Conservation (phyloP, 2,113 vertebrate species). For the Vidua chalybeata region DNA sequence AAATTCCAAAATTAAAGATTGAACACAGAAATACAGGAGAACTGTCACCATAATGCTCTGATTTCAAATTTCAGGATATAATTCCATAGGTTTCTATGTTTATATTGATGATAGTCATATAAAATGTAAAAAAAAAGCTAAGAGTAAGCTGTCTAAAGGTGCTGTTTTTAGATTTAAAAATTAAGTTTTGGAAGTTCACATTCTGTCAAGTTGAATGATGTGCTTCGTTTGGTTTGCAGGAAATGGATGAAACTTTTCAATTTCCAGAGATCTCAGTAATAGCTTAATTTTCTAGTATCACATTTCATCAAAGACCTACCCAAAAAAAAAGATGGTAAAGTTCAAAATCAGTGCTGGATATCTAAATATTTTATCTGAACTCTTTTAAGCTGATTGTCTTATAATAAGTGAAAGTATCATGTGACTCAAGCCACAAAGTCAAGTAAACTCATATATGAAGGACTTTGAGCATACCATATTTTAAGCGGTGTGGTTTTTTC, state of each 20-base stretch:
- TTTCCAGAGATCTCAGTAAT: not conserved
- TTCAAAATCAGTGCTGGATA: not conserved
- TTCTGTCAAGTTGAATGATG: not conserved
- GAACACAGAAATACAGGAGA: not conserved
- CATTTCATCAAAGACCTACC: not conserved
- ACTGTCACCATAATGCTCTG: not conserved
- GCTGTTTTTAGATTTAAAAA: not conserved
- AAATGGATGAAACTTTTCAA: not conserved
- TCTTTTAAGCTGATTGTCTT: not conserved
- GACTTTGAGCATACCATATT: not conserved
- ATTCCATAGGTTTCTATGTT: not conserved
- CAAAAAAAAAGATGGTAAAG: not conserved
- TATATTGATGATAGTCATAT: not conserved
- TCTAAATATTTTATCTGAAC: not conserved
- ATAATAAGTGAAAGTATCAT: not conserved
- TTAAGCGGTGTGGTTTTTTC: accelerated
- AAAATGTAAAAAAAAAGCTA: not conserved
- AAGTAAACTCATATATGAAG: not conserved
- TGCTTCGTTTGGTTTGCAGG: not conserved
- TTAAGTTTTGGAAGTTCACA: not conserved
- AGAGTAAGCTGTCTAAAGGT: not conserved
- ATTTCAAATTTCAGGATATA: not conserved
- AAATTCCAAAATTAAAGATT: not conserved
- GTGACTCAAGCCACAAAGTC: not conserved
- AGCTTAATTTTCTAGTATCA: not conserved